phyloP scores from a whole-genome alignment of 2,888 invertebrate species.

The Noctua pronuba region DNA sequence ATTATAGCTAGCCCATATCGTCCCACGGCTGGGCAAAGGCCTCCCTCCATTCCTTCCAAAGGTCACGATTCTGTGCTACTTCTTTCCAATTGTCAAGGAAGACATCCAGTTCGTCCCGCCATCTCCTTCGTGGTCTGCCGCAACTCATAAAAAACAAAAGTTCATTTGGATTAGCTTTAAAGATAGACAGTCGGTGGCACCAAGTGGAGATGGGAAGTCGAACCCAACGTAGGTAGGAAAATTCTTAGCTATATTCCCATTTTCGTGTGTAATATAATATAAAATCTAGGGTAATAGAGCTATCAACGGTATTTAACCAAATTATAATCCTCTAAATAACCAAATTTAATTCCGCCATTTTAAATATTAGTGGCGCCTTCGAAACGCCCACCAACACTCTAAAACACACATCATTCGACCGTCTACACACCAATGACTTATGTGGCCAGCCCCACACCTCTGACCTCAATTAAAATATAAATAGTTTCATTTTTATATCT shows the following conservation, averaged over 20 bases:
- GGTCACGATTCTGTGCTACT: too few species aligned
- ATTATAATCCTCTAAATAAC: slow-evolving; percentile 48
- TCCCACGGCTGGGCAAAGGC: too few species aligned
- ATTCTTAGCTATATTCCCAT: neutral
- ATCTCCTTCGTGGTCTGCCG: too few species aligned
- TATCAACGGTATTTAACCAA: slow-evolving; percentile 50
- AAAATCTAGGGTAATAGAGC: slow-evolving; percentile 48
- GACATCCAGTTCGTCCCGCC: too few species aligned
- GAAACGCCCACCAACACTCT: slow-evolving; percentile 51
- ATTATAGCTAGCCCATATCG: too few species aligned
- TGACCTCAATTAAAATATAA: slow-evolving; percentile 40
- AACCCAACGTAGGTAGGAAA: neutral
- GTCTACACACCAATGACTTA: slow-evolving; percentile 41
- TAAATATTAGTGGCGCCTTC: slow-evolving; percentile 58
- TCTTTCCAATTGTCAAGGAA: too few species aligned
- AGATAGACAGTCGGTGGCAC: neutral
- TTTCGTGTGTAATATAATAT: neutral
- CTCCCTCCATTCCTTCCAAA: too few species aligned
- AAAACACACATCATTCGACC: slow-evolving; percentile 38
- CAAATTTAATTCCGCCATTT: slow-evolving; percentile 46
- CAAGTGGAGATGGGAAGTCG: neutral
- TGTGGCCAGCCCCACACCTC: slow-evolving; percentile 26
- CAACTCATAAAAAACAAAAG: too few species aligned
- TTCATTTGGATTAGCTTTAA: neutral
- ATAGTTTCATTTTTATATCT: slow-evolving; percentile 20